Base-by-base conservation (phyloP, 2,888 invertebrate species). In the Cerceris ruficornis region DNA sequence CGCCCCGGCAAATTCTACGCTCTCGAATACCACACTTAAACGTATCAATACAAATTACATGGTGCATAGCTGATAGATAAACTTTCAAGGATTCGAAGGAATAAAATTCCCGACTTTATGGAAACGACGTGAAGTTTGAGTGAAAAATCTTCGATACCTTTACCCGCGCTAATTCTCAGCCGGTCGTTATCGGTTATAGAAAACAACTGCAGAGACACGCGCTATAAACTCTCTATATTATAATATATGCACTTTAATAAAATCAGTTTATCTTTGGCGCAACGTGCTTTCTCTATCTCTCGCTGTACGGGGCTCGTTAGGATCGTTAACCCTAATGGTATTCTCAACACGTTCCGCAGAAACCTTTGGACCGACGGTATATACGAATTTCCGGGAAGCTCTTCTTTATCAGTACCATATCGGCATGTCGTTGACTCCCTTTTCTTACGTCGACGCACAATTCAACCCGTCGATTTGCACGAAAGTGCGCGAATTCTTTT, bases 301-400 rank as follows among this genome's bases (percentile, higher is more conserved):
- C 39, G 13, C 17, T 8, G 69, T 42, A 57, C 67, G 75, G 62
- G 60, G 28, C 73, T 67, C 75, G 78, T 76, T 79, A 79, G 62
- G 80, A 80, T 82, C 84, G 64, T 83, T 76, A 83, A 81, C 73
- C 73, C 71, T 74, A 81, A 84, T 76, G 78, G 71, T 69, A 81
- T 84, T 84, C 71, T 58, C 71, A 72, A 81, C 78, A 66, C 75
- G 84, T 78, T 52, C 68, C 69, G 61, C 57, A 65, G 71, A 76
- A 75, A 72, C 71, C 77, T 82, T 68, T 42, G 66, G 71, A 50
- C 71, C 58, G 55, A 46, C 1, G n/a, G 67, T 54, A 54, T 43
- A 17, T 28, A 41, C 69, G 55, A 68, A 68, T 83, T 77, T 73
- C 78, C 77, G 61, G 75, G 77, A 75, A 74, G 77, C 75, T 77